Base-by-base conservation (phyloP, 1,140 invertebrate genomes). In the Wasmannia auropunctata region DNA sequence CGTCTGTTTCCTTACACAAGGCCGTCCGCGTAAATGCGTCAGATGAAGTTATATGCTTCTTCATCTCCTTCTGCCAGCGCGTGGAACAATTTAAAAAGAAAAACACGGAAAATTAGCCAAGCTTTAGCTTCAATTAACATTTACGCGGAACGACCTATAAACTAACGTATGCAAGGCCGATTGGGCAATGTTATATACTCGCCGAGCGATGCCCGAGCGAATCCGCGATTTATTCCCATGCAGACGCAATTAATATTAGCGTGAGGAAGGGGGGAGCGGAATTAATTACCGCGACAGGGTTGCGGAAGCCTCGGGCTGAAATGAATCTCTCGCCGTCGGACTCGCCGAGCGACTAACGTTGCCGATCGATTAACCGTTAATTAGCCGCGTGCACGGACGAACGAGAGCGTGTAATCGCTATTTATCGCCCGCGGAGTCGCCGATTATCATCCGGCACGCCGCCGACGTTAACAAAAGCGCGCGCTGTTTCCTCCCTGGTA, bases 281-380 rank as follows among this genome's bases (percentile, higher is more conserved):
- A 81, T 81, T 43, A 72, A 81, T 81, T 81, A 72, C 10, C 51
- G 11, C 31, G 14, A 37, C n/a, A 14, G 40, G 65, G 11, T 81
- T 31, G 77, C 77, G 77, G 63, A 43, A 81, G 63, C 77, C 22
- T 28, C 22, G 1, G 34, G n/a, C 28, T 25, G 31, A 22, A 81
- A 67, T 51, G 43, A 72, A 81, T 81, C 79, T 22, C 31, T 28
- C 54, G 31, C n/a, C 22, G 40, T 25, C 28, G 49, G 56, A 46
- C n/a, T 34, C 49, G 31, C 76, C n/a, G 43, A 40, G 16, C 62
- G 28, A 22, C 16, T 43, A 43, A 43, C 54, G 25, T 40, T 14
- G 25, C 14, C 76, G 40, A 56, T 25, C 37, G 65, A 81, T 81
- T 81, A 81, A 43, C 79, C 34, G 65, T 81, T 81, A 81, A 81